Evolutionary conservation across 2,888 invertebrate genomes (phyloP).

Genomic region (Drosophila cognata): DNA sequence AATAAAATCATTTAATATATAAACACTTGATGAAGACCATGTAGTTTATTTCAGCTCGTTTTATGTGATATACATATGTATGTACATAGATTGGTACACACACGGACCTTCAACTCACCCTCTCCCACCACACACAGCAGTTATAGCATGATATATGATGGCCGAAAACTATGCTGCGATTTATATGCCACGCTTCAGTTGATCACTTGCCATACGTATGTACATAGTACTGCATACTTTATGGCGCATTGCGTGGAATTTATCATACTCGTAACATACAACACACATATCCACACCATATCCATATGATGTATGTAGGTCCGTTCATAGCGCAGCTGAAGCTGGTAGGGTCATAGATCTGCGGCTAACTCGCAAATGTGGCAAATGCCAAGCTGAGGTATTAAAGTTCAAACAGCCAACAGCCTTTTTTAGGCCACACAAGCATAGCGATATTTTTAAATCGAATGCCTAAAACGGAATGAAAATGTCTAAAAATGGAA

Average conservation of each 20-base stretch:
- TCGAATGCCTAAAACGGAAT: conserved; percentile 8
- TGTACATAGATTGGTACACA: not conserved
- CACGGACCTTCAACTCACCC: not conserved
- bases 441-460: conserved; percentile 35
- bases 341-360: not conserved
- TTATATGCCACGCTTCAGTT: conserved; percentile 73
- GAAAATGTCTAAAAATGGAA: conserved; percentile 1
- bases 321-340: not conserved
- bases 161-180: conserved; percentile 64
- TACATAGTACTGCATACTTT: conserved; percentile 57
- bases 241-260: conserved; percentile 71
- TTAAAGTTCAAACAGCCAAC: conserved; percentile 52
- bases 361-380: conserved; percentile 15
- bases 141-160: conserved; percentile 46
- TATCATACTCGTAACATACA: conserved; percentile 31
- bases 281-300: not conserved
- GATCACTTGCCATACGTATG: conserved; percentile 51
- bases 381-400: conserved; percentile 34
- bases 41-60: not conserved
- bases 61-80: not conserved
- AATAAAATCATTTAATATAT: conserved; percentile 46
- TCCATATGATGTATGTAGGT: not conserved
- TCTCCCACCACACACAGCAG: conserved; percentile 14
- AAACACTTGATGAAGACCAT: conserved; percentile 1
- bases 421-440: not conserved